Evolutionary conservation across 2,113 vertebrate species (phyloP), one percentile per base, ranked within the genome.

Genomic region (Canis aureus): DNA sequence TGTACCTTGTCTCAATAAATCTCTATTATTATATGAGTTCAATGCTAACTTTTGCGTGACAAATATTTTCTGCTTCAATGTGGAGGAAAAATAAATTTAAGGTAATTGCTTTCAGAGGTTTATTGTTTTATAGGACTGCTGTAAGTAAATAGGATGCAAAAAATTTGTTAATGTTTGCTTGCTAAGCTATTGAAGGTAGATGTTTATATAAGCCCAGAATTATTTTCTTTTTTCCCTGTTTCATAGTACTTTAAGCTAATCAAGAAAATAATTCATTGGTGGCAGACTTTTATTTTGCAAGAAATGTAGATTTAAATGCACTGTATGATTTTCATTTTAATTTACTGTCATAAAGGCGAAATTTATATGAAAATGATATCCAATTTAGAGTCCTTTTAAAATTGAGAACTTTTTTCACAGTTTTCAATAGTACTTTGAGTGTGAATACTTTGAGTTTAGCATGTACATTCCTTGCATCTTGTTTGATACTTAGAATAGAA

Each of bases 61-160:
- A 98, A 78, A 98, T 97, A 90, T 98, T 98, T 98, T 98, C 83
- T 98, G 32, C 97, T 97, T 97, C 97, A 97, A 49, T 97, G 95
- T 98, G 96, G 96, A 98, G 59, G 94, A 98, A 98, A 99, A 98
- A 98, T 98, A 98, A 98, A 98, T 99, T 97, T 95, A 89, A 98
- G 94, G 92, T 98, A 98, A 98, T 98, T 99, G 95, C 96, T 95
- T 97, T 97, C 89, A 89, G 91, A 89, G 91, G 97, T 98, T 98
- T 98, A 98, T 98, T 98, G 97, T 98, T 98, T 97, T 97, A 97
- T 98, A 97, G 0, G 49, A 97, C 81, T 96, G n/a, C 79, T 98
- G 85, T 94, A 97, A 98, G 78, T 97, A 97, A 98, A 98, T 96
- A 97, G 97, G 87, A 98, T 98, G 94, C 59, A 73, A 97, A 97